Evolutionary conservation across 2,888 invertebrate genomes (phyloP).

Genomic region (Timema cristinae): DNA sequence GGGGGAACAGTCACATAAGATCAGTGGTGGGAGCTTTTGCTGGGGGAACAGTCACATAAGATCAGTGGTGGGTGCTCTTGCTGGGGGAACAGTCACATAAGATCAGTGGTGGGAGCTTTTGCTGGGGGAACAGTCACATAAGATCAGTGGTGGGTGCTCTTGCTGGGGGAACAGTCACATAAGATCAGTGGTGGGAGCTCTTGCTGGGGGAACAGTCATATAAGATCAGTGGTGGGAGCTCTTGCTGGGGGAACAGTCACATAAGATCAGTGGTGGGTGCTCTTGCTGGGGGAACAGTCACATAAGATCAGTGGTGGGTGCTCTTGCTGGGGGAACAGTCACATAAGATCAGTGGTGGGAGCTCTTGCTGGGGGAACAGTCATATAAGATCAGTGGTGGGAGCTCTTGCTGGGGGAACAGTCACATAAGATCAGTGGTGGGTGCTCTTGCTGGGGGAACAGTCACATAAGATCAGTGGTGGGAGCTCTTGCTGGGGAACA

Average conservation of each 20-base stretch:
- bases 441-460: constrained; percentile 59
- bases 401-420: constrained; percentile 59
- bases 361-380: constrained; percentile 59
- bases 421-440: background rate
- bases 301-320: background rate
- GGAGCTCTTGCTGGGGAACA: constrained; percentile 59
- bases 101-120: constrained; percentile 39
- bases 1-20: constrained; percentile 40
- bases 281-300: constrained; percentile 59
- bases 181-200: constrained; percentile 36
- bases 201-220: constrained; percentile 56
- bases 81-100: constrained; percentile 49
- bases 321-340: constrained; percentile 59
- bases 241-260: constrained; percentile 58
- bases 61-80: constrained; percentile 47
- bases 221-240: background rate
- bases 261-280: background rate
- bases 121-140: constrained; percentile 52
- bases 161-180: constrained; percentile 56
- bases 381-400: background rate
- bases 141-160: constrained; percentile 37
- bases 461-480: background rate
- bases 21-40: constrained; percentile 49
- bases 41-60: constrained; percentile 45
- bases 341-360: background rate